phyloP scores from a whole-genome alignment of 2,888 invertebrate genomes.

The Muschampia staudingeri region DNA sequence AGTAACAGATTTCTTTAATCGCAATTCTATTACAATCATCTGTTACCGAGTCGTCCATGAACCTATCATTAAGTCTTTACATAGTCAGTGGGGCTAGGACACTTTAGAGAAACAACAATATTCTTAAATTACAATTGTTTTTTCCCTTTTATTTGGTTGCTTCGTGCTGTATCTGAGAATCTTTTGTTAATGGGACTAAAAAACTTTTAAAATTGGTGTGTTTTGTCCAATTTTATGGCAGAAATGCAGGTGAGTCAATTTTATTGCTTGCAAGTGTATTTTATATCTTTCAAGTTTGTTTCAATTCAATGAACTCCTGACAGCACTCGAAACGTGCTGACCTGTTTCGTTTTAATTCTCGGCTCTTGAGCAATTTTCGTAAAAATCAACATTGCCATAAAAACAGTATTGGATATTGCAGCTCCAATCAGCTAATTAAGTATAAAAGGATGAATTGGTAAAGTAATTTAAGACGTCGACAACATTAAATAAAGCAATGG shows the following conservation, averaged over 20 bases:
- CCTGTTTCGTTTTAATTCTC: slow-evolving; percentile 45
- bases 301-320: slow-evolving; percentile 37
- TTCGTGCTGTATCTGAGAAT: too few species aligned
- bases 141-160: too few species aligned
- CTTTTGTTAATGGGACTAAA: too few species aligned
- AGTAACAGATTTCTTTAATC: too few species aligned
- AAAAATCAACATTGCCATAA: slow-evolving; percentile 31
- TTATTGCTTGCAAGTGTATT: background rate
- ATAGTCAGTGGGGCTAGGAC: too few species aligned
- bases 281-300: slow-evolving; percentile 20
- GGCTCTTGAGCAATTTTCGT: slow-evolving; percentile 43
- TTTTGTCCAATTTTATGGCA: background rate
- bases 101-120: too few species aligned
- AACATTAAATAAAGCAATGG: background rate
- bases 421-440: slow-evolving; percentile 36
- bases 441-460: slow-evolving; percentile 18
- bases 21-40: too few species aligned
- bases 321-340: slow-evolving; percentile 36
- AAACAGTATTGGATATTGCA: slow-evolving; percentile 38
- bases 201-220: background rate
- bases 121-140: too few species aligned
- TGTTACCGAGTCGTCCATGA: too few species aligned
- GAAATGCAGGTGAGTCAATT: background rate
- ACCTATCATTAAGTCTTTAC: too few species aligned
- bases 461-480: background rate